Evolutionary conservation across 1,140 invertebrate species (phyloP).

Genomic region (Brachionus rotundiformis): DNA sequence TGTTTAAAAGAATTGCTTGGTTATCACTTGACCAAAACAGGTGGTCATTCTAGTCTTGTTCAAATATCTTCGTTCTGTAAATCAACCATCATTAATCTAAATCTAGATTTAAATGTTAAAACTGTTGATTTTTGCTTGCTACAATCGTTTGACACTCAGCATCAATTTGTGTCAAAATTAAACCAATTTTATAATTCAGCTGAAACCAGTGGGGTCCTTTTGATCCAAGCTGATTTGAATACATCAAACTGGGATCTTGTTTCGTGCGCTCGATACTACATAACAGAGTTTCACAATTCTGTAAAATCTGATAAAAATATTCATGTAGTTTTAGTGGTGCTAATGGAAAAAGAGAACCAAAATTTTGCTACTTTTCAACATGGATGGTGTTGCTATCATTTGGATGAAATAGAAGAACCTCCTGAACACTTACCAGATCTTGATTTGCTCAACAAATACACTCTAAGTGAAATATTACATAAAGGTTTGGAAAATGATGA

Average conservation of each 20-base stretch:
- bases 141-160: slow-evolving; percentile 54
- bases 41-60: background rate
- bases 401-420: slow-evolving; percentile 37
- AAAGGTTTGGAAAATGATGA: background rate
- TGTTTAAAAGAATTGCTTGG: slow-evolving; percentile 16
- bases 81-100: slow-evolving; percentile 47
- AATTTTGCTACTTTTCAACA: slow-evolving; percentile 58
- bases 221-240: slow-evolving; percentile 60
- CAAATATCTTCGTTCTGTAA: slow-evolving; percentile 54
- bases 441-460: background rate
- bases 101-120: slow-evolving; percentile 1
- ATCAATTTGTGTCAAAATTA: slow-evolving; percentile 54
- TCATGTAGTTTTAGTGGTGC: slow-evolving; percentile 55
- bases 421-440: slow-evolving; percentile 1
- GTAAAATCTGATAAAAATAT: slow-evolving; percentile 54
- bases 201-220: slow-evolving; percentile 53
- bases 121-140: slow-evolving; percentile 48
- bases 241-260: slow-evolving; percentile 57
- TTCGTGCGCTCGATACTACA: slow-evolving; percentile 57
- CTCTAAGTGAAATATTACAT: slow-evolving; percentile 1
- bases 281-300: slow-evolving; percentile 2
- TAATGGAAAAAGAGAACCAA: slow-evolving; percentile 56
- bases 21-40: background rate
- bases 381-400: slow-evolving; percentile 46
- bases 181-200: slow-evolving; percentile 35